A percentile compares a stretch with the other conserved stretches of the same genome.
Conservation (phyloP, 2,797 vertebrate genomes). For the Echeneis naucrates region DNA sequence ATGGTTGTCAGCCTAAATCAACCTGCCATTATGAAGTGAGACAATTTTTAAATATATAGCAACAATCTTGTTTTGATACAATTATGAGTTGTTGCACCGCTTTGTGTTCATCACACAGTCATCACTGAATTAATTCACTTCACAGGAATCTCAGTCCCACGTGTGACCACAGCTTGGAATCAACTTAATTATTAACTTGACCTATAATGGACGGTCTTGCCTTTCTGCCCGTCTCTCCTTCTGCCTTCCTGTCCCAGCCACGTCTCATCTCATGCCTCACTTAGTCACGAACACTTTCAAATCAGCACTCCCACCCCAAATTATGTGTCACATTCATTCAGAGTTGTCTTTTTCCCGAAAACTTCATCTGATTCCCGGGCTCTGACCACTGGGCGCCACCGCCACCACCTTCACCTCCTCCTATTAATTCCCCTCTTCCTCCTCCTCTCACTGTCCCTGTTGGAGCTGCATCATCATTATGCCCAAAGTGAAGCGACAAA, state of each 20-base stretch:
- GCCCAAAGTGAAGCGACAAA: conserved; percentile 62
- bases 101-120: conserved; percentile 18
- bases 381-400: conserved; percentile 64
- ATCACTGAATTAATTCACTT: conserved; percentile 2
- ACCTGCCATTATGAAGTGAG: conserved; percentile 5
- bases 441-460: conserved; percentile 24
- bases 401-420: conserved; percentile 3
- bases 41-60: conserved; percentile 1
- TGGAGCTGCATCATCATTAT: conserved; percentile 79
- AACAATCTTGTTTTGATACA: conserved; percentile 12
- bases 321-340: conserved; percentile 80
- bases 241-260: conserved; percentile 52
- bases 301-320: conserved; percentile 79
- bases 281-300: conserved; percentile 82
- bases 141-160: conserved; percentile 3
- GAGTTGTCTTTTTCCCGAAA: conserved; percentile 69
- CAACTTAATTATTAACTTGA: conserved; percentile 47
- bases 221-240: conserved; percentile 41
- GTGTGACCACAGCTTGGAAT: conserved; percentile 4
- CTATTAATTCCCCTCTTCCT: conserved; percentile 53
- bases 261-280: conserved; percentile 77
- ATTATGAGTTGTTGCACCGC: background rate
- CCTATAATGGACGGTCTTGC: conserved; percentile 44
- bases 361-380: conserved; percentile 70
- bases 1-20: conserved; percentile 3